Conservation (phyloP, 2,888 invertebrate species). For the Corythucha ciliata region DNA sequence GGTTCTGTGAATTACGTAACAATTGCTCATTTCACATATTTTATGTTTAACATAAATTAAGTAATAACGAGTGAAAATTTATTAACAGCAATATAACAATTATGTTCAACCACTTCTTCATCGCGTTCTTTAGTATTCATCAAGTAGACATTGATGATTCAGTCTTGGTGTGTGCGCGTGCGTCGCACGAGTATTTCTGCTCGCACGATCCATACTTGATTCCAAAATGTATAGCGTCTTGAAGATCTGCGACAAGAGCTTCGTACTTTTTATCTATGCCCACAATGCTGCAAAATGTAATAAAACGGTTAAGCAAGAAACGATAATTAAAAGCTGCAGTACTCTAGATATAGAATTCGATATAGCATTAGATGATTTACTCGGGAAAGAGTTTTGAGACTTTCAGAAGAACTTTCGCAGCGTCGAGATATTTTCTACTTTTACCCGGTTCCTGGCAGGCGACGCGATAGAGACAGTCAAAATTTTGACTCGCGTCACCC, state of each 20-base stretch:
- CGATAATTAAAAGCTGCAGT: not conserved
- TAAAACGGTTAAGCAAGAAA: constrained; percentile 2
- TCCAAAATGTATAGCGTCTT: constrained; percentile 58
- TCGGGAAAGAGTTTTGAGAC: constrained; percentile 58
- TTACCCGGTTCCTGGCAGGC: constrained; percentile 65
- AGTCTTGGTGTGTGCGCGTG: too few species aligned
- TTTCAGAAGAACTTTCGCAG: constrained; percentile 65
- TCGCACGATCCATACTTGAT: constrained; percentile 51
- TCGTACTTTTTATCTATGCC: constrained; percentile 51
- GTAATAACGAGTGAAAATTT: too few species aligned
- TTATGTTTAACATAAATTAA: too few species aligned
- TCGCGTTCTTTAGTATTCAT: too few species aligned
- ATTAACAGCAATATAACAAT: too few species aligned
- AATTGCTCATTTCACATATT: too few species aligned
- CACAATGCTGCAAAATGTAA: constrained; percentile 44
- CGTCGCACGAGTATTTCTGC: constrained; percentile 46
- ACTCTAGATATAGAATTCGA: constrained; percentile 15
- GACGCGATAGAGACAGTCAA: constrained; percentile 54
- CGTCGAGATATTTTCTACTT: constrained; percentile 64
- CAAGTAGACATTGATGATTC: too few species aligned
- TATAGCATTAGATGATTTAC: constrained; percentile 44
- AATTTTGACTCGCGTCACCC: constrained; percentile 52
- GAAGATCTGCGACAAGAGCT: constrained; percentile 52
- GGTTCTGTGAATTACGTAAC: too few species aligned
- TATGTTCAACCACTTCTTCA: too few species aligned